Percentiles rank a stretch among this genome's conserved stretches.
Evolutionary conservation across 2,888 invertebrate genomes (phyloP).

Genomic region (Hirtodrosophila confusa): DNA sequence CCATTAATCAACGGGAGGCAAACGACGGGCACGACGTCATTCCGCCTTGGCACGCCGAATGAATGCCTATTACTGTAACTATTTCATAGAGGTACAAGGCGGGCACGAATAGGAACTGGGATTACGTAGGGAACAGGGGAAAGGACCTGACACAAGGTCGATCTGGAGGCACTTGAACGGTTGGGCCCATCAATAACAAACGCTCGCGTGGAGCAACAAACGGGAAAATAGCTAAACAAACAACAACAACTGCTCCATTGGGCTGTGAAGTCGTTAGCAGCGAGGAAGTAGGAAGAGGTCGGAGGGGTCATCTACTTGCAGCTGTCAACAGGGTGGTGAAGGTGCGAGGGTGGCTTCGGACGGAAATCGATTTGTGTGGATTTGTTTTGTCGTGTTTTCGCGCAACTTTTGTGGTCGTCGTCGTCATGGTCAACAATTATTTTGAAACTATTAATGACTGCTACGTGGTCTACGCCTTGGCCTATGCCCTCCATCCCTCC

Average conservation of each 20-base stretch:
- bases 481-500: neutral
- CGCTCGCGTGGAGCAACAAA: slow-evolving; percentile 67
- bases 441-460: slow-evolving; percentile 74
- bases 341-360: slow-evolving; percentile 39
- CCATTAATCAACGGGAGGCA: slow-evolving; percentile 71
- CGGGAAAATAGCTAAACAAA: slow-evolving; percentile 66
- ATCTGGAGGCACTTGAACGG: slow-evolving; percentile 54
- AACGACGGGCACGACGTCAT: slow-evolving; percentile 57
- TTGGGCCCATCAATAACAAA: slow-evolving; percentile 70
- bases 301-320: slow-evolving; percentile 54
- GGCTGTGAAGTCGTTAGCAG: slow-evolving; percentile 62
- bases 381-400: slow-evolving; percentile 73
- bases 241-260: slow-evolving; percentile 51
- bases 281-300: slow-evolving; percentile 1
- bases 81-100: slow-evolving; percentile 21
- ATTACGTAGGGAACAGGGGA: neutral
- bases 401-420: slow-evolving; percentile 49
- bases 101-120: neutral
- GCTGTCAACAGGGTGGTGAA: slow-evolving; percentile 66
- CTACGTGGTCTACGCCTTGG: slow-evolving; percentile 42
- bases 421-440: slow-evolving; percentile 76
- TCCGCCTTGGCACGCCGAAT: slow-evolving; percentile 65
- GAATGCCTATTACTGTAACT: slow-evolving; percentile 65
- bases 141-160: slow-evolving; percentile 63
- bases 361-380: slow-evolving; percentile 78